Conservation (phyloP, 2,888 invertebrate species). For the Invenusta paracnida region DNA sequence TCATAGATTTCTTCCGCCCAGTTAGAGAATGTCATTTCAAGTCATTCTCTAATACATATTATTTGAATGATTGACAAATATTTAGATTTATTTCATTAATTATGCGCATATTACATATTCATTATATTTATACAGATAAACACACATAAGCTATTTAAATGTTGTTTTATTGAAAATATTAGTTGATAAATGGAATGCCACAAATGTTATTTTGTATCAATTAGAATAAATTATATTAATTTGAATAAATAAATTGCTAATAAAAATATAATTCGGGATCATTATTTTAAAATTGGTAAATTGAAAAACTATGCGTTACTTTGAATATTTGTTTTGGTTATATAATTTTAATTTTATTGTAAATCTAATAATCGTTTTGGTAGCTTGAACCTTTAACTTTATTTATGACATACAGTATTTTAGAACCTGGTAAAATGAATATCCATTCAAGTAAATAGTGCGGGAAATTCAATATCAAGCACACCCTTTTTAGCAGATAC, state of each 20-base stretch:
- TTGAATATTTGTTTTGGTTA: not conserved
- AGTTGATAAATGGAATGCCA: not conserved
- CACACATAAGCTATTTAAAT: no score
- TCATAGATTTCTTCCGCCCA: no score
- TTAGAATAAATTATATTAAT: not conserved
- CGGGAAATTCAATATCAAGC: not conserved
- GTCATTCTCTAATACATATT: no score
- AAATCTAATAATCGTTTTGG: not conserved
- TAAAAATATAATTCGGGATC: not conserved
- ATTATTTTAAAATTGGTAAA: not conserved
- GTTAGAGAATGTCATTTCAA: no score
- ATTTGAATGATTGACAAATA: no score
- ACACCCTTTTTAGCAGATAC: no score
- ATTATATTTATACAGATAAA: no score
- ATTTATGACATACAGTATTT: not conserved
- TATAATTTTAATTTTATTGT: not conserved
- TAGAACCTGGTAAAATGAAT: not conserved
- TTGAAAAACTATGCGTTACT: not conserved
- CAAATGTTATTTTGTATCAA: not conserved
- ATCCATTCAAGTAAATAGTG: not conserved
- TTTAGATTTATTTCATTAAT: no score
- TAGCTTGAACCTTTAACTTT: not conserved
- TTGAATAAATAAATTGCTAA: not conserved
- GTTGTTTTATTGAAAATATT: not conserved
- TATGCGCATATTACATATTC: no score